phyloP scores from a whole-genome alignment of 1,140 invertebrate species.

The Brachionus paranguensis region DNA sequence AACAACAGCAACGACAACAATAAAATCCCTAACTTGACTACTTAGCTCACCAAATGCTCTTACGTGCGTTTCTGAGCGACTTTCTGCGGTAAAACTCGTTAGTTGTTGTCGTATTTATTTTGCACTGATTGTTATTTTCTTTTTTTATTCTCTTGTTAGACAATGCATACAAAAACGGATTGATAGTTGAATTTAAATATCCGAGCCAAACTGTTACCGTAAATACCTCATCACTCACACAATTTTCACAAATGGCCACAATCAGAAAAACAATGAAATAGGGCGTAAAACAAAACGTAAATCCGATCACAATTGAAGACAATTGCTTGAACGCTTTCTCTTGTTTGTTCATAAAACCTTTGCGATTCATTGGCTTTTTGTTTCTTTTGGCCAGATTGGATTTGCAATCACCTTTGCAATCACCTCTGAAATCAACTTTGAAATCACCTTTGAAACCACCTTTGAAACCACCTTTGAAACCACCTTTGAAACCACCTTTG shows the following conservation, averaged over 20 bases:
- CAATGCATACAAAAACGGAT: constrained; percentile 72
- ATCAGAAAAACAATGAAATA: constrained; percentile 64
- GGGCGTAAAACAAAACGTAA: constrained; percentile 63
- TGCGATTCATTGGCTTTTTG: neutral
- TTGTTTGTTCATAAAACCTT: constrained; percentile 27
- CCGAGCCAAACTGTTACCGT: constrained; percentile 73
- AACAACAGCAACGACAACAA: too few relatives aligned
- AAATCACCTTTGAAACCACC: too few relatives aligned
- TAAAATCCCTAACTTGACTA: too few relatives aligned
- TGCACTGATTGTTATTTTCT: neutral
- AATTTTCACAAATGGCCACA: constrained; percentile 61
- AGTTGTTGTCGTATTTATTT: neutral
- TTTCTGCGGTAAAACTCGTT: neutral
- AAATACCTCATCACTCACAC: constrained; percentile 49
- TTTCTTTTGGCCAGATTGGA: neutral
- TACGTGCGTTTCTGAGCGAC: neutral
- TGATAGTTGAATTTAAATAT: constrained; percentile 92
- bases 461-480: neutral
- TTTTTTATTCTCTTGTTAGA: constrained; percentile 14
- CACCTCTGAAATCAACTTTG: too few relatives aligned
- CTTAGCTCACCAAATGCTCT: neutral
- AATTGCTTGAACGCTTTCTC: constrained; percentile 62
- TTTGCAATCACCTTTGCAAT: neutral
- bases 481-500: too few relatives aligned
- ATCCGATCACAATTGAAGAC: constrained; percentile 64